phyloP scores from a whole-genome alignment of 2,113 vertebrate genomes.

The Etia nguti region DNA sequence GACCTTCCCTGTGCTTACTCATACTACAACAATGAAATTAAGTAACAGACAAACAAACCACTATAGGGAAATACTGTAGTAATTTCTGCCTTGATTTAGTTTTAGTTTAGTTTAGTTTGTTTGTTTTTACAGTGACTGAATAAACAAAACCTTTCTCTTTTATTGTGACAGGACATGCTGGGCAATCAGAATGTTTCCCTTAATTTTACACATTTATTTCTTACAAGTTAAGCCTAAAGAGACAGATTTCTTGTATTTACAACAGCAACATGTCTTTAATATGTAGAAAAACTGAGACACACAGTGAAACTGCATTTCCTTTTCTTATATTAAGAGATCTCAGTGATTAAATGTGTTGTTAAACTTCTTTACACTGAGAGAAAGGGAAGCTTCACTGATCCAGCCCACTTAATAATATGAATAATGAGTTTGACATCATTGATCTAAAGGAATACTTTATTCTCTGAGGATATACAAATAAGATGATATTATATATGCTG shows the following conservation, averaged over 20 bases:
- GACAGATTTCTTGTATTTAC: neutral
- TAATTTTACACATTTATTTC: neutral
- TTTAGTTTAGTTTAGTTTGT: neutral
- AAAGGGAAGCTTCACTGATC: neutral
- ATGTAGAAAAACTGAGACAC: neutral
- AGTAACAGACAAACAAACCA: neutral
- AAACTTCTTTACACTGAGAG: neutral
- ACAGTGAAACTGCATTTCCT: neutral
- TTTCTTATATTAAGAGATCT: neutral
- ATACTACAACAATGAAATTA: neutral
- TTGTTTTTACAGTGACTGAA: neutral
- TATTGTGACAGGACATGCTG: accelerated
- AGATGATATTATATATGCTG: neutral
- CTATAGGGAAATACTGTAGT: neutral
- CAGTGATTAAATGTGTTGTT: neutral
- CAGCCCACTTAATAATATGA: neutral
- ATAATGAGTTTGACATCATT: neutral
- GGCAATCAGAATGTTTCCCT: neutral
- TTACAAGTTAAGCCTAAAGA: neutral
- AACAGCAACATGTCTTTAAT: neutral
- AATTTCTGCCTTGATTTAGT: neutral
- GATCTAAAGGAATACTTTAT: neutral
- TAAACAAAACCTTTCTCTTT: neutral
- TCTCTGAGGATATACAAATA: neutral
- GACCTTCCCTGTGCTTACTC: neutral